Conservation (phyloP, 2,113 vertebrate species). For the Delphinapterus leucas region DNA sequence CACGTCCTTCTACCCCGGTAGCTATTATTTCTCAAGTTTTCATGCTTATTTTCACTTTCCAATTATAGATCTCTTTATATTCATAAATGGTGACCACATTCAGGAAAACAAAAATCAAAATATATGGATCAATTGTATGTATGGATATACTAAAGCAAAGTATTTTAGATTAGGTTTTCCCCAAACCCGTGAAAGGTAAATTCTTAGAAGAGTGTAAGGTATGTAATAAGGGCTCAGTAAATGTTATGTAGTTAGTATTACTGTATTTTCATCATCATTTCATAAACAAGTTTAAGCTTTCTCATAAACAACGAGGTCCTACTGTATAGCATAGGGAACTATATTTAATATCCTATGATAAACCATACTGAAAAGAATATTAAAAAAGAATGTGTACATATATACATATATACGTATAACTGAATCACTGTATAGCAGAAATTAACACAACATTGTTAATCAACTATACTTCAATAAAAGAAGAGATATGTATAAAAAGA, state of each 20-base stretch:
- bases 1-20: not conserved
- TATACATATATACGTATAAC: not conserved
- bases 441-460: not conserved
- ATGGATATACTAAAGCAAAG: not conserved
- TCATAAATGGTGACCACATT: not conserved
- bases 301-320: not conserved
- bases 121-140: not conserved
- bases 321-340: not conserved
- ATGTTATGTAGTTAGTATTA: not conserved
- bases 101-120: constrained; percentile 4
- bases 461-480: not conserved
- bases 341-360: not conserved
- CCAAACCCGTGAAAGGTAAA: not conserved
- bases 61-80: not conserved
- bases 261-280: not conserved
- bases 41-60: not conserved
- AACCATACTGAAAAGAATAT: not conserved
- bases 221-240: not conserved
- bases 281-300: not conserved
- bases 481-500: not conserved
- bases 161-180: not conserved
- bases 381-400: not conserved
- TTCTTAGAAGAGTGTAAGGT: not conserved
- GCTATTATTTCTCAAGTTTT: not conserved
- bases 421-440: not conserved